phyloP scores from a whole-genome alignment of 2,888 invertebrate genomes.

The Zonitis immaculata region DNA sequence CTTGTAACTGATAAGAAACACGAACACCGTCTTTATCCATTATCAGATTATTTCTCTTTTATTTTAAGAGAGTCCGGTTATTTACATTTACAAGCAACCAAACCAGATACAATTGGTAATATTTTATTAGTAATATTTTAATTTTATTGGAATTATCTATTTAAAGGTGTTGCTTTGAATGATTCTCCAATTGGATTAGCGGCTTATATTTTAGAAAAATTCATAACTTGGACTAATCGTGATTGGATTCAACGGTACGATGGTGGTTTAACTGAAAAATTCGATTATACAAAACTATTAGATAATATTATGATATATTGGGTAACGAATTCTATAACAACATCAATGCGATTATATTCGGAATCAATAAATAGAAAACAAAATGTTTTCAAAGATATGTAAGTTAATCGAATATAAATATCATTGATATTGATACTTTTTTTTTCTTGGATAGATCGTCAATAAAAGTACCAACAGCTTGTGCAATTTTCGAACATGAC shows the following conservation, averaged over 20 bases:
- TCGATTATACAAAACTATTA: constrained; percentile 64
- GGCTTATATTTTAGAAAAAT: constrained; percentile 87
- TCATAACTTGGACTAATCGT: constrained; percentile 67
- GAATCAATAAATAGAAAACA: constrained; percentile 51
- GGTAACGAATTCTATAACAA: constrained; percentile 65
- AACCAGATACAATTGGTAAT: constrained; percentile 82
- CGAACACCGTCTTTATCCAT: constrained; percentile 53
- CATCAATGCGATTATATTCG: constrained; percentile 70
- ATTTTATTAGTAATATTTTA: not conserved
- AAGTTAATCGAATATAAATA: constrained; percentile 6
- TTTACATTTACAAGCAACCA: constrained; percentile 79
- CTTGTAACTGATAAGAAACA: constrained; percentile 50
- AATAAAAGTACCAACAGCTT: constrained; percentile 64
- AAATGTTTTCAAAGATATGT: constrained; percentile 24
- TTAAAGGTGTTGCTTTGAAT: constrained; percentile 60
- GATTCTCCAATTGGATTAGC: constrained; percentile 83
- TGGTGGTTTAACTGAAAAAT: constrained; percentile 63
- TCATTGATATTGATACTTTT: not conserved
- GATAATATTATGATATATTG: constrained; percentile 82
- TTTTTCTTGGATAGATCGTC: constrained; percentile 52
- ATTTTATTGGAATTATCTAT: no score
- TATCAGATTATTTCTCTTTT: constrained; percentile 43
- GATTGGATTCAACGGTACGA: constrained; percentile 52
- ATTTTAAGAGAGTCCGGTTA: constrained; percentile 57
- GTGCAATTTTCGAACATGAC: constrained; percentile 70